phyloP scores from a whole-genome alignment of 2,888 invertebrate genomes.

The Ormyrus pomaceus region DNA sequence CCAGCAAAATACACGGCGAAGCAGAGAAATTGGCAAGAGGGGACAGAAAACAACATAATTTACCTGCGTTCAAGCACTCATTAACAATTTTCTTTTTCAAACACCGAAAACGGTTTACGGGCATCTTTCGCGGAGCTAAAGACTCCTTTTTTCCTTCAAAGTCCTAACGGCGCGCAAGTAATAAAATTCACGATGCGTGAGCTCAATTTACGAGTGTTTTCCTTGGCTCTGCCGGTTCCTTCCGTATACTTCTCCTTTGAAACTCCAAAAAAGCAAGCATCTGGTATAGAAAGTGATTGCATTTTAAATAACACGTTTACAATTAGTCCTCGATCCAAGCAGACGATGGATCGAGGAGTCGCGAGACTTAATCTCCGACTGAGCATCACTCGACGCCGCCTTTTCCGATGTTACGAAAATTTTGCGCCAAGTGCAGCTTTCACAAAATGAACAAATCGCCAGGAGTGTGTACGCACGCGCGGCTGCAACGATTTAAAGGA shows the following conservation, averaged over 20 bases:
- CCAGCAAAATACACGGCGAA: background rate
- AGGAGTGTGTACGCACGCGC: background rate
- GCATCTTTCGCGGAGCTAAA: background rate
- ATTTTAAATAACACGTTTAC: background rate
- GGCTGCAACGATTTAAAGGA: slow-evolving; percentile 34
- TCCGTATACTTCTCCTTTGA: background rate
- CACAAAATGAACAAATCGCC: slow-evolving; percentile 46
- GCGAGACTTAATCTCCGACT: slow-evolving; percentile 34
- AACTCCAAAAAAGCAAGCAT: background rate
- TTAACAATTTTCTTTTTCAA: slow-evolving; percentile 23
- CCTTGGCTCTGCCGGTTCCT: background rate
- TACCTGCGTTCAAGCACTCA: background rate
- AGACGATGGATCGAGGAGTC: slow-evolving; percentile 27
- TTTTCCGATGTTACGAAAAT: slow-evolving; percentile 47
- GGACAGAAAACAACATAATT: slow-evolving; percentile 19
- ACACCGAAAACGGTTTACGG: slow-evolving; percentile 11
- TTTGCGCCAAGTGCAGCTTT: slow-evolving; percentile 28
- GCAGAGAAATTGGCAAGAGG: slow-evolving; percentile 12
- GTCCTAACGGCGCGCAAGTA: background rate
- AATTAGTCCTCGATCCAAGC: background rate
- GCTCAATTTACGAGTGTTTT: slow-evolving; percentile 31
- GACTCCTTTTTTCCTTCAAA: background rate
- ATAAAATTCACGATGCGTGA: slow-evolving; percentile 14
- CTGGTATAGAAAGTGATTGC: background rate
- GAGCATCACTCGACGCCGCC: slow-evolving; percentile 8